phyloP scores from a whole-genome alignment of 2,888 invertebrate genomes.

The Acanthacorydalis orientalis region DNA sequence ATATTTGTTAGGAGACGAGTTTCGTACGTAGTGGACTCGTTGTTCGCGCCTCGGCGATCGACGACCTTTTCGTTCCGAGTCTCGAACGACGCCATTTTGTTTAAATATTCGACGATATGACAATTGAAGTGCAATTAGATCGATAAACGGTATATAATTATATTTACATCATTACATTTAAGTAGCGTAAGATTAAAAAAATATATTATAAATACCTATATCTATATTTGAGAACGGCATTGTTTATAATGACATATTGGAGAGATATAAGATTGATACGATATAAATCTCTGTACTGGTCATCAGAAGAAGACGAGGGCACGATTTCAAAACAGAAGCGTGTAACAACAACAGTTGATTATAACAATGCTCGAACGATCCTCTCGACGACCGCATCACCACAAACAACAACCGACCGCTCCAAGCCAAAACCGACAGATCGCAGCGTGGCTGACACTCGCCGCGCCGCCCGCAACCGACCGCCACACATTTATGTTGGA shows the following conservation, averaged over 20 bases:
- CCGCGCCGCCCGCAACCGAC: too few species aligned
- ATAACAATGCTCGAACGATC: background rate
- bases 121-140: constrained; percentile 45
- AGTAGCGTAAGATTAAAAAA: constrained; percentile 25
- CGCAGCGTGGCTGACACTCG: too few species aligned
- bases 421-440: background rate
- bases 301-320: constrained; percentile 10
- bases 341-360: background rate
- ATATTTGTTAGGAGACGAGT: constrained; percentile 5
- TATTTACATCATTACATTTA: constrained; percentile 36
- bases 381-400: background rate
- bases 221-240: constrained; percentile 28
- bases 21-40: constrained; percentile 1
- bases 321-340: constrained; percentile 5
- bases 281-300: constrained; percentile 10
- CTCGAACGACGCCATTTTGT: constrained; percentile 5
- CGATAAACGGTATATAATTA: constrained; percentile 32
- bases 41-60: background rate
- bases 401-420: background rate
- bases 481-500: background rate
- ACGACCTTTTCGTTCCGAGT: background rate
- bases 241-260: constrained; percentile 25
- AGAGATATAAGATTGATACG: constrained; percentile 46
- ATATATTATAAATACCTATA: constrained; percentile 21
- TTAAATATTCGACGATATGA: constrained; percentile 19